Conservation (phyloP, 2,113 vertebrate species). For the Malaclemys terrapin region DNA sequence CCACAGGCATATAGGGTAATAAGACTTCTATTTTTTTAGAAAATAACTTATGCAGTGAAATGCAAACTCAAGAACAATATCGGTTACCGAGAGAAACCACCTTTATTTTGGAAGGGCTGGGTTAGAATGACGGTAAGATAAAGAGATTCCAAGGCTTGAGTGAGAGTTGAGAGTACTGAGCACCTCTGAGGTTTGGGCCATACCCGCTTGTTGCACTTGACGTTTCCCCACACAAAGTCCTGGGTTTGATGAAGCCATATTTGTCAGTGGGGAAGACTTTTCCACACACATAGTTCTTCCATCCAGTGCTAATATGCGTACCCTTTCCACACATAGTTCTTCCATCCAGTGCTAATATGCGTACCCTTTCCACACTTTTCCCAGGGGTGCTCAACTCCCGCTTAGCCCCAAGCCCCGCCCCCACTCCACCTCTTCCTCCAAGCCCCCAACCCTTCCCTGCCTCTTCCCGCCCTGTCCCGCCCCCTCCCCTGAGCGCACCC, state of each 20-base stretch:
- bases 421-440: no score
- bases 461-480: no score
- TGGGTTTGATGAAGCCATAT: background rate
- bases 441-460: no score
- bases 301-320: accelerated
- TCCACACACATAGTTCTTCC: background rate
- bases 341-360: accelerated
- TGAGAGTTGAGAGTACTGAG: conserved; percentile 11
- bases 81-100: conserved; percentile 62
- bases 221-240: background rate
- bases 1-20: conserved; percentile 63
- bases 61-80: conserved; percentile 66
- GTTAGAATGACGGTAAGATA: conserved; percentile 52
- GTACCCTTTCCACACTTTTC: background rate
- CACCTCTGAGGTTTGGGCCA: conserved; percentile 30
- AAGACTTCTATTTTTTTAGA: conserved; percentile 74
- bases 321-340: background rate
- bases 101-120: conserved; percentile 53
- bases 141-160: conserved; percentile 32
- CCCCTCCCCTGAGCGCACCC: no score
- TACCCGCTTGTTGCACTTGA: background rate
- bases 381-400: background rate
- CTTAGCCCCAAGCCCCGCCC: no score
- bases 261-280: background rate
- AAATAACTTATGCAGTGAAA: conserved; percentile 74